phyloP scores from a whole-genome alignment of 2,797 vertebrate genomes.

The Siniperca obscura region DNA sequence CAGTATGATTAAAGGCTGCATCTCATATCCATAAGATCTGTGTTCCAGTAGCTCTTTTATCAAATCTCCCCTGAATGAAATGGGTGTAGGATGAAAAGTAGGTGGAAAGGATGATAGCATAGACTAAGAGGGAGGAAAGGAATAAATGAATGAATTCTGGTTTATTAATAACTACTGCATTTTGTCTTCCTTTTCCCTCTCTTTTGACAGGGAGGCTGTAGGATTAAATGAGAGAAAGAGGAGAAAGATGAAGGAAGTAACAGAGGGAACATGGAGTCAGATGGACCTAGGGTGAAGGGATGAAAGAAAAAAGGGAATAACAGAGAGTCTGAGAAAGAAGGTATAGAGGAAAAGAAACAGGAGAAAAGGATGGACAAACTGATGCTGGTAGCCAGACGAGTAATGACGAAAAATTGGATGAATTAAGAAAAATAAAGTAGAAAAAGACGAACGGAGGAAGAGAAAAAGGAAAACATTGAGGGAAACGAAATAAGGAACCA shows the following conservation, averaged over 20 bases:
- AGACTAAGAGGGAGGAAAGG: constrained; percentile 30
- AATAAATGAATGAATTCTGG: constrained; percentile 37
- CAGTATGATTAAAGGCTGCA: constrained; percentile 72
- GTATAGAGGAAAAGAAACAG: background rate
- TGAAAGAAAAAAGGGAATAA: background rate
- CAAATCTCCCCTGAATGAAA: constrained; percentile 63
- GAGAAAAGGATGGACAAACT: background rate
- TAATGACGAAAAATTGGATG: background rate
- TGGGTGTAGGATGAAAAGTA: constrained; percentile 54
- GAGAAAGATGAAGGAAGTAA: constrained; percentile 8
- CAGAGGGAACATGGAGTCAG: background rate
- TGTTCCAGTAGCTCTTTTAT: constrained; percentile 60
- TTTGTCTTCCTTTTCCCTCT: constrained; percentile 16
- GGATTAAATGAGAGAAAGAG: constrained; percentile 17
- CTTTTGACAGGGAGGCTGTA: constrained; percentile 18
- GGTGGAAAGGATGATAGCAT: constrained; percentile 48
- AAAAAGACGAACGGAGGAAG: background rate
- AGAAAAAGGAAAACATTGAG: background rate
- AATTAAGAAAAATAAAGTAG: background rate
- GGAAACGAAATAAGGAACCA: background rate
- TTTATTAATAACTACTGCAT: constrained; percentile 46
- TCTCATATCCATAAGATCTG: constrained; percentile 68
- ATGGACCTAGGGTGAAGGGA: background rate
- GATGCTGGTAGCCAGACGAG: too few relatives aligned
- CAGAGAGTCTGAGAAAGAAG: background rate